Evolutionary conservation across 2,113 vertebrate species (phyloP).

Genomic region (Drymodes brunneopygia): DNA sequence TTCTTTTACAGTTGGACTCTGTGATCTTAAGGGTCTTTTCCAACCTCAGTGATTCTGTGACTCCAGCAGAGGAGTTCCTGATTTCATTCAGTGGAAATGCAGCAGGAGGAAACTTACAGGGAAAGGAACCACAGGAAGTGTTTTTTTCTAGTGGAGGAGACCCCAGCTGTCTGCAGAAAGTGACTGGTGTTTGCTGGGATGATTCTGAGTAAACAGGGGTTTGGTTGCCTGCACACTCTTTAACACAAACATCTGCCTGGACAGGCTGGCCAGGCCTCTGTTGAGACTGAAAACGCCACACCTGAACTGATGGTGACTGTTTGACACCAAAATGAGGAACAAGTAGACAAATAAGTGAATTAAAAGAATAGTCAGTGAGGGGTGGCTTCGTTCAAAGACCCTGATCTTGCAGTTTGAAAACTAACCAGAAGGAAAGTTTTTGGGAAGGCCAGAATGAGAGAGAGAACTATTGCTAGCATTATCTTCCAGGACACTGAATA

Average conservation of each 20-base stretch:
- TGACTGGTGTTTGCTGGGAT: neutral
- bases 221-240: neutral
- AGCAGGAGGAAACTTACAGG: neutral
- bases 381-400: neutral
- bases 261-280: neutral
- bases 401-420: neutral
- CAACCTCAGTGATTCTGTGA: neutral
- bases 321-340: neutral
- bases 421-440: neutral
- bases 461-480: neutral
- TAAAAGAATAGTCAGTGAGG: neutral
- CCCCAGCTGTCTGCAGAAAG: neutral
- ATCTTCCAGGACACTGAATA: neutral
- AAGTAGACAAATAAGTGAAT: neutral
- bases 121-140: neutral
- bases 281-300: neutral
- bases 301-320: neutral
- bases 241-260: neutral
- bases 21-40: neutral
- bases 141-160: neutral
- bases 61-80: neutral
- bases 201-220: neutral
- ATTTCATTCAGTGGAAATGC: neutral
- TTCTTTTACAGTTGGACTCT: accelerated
- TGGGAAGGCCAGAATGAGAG: neutral